Conservation (phyloP, 37 sponge, comb jelly and placozoan genomes). For the Chondrosia reniformis region DNA sequence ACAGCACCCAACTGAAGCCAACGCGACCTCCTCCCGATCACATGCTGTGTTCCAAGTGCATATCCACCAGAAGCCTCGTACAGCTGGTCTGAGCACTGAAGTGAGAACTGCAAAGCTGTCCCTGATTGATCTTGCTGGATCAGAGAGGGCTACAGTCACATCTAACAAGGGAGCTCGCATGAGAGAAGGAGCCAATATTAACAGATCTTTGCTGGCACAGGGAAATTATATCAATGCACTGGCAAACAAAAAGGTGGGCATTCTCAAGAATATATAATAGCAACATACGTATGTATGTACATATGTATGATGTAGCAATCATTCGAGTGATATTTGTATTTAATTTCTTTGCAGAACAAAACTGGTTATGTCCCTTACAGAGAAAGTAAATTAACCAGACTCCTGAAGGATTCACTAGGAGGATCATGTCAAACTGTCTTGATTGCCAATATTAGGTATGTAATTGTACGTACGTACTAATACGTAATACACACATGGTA, state of each 20-base stretch:
- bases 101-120: constrained; percentile 79
- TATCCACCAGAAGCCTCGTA: constrained; percentile 79
- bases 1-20: constrained; percentile 97
- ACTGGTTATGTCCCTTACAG: too few species aligned
- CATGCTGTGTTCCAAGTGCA: constrained; percentile 96
- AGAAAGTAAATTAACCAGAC: too few species aligned
- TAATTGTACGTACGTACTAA: too few species aligned
- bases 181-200: constrained; percentile 98
- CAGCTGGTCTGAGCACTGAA: constrained; percentile 49
- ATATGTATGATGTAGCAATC: too few species aligned
- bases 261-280: too few species aligned
- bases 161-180: constrained; percentile 80
- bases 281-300: too few species aligned
- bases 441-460: too few species aligned
- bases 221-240: constrained; percentile 99
- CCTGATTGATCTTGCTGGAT: constrained; percentile 92
- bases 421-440: too few species aligned
- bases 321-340: too few species aligned
- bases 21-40: constrained; percentile 90
- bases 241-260: constrained; percentile 82
- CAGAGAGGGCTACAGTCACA: constrained; percentile 93
- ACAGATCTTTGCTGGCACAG: constrained; percentile 91
- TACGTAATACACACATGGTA: too few species aligned
- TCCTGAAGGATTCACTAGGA: too few species aligned
- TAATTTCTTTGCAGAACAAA: too few species aligned